Conservation (phyloP, 2,888 invertebrate species). For the Drosophila basisetae region DNA sequence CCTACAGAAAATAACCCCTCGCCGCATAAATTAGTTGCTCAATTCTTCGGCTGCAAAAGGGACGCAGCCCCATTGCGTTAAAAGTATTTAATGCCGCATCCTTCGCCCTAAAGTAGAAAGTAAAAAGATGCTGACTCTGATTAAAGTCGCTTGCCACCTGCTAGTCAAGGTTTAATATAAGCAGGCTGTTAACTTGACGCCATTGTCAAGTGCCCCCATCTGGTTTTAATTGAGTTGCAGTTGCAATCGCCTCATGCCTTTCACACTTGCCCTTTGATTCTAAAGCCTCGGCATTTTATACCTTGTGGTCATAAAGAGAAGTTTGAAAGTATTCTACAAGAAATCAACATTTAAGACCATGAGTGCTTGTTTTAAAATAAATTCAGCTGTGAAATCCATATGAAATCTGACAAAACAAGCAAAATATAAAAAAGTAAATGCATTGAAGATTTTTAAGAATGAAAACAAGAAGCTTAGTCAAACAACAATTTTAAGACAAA, state of each 20-base stretch:
- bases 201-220: background rate
- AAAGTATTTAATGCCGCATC: slow-evolving; percentile 31
- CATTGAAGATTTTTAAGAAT: no score
- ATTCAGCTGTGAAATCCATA: background rate
- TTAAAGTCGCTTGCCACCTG: slow-evolving; percentile 20
- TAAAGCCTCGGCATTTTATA: slow-evolving; percentile 20
- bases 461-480: background rate
- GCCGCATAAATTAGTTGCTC: slow-evolving; percentile 58
- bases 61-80: slow-evolving; percentile 11
- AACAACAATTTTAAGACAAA: background rate
- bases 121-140: background rate
- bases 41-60: slow-evolving; percentile 9
- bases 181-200: background rate
- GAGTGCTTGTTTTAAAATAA: background rate
- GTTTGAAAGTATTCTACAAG: background rate
- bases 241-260: slow-evolving; percentile 13
- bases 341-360: background rate
- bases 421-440: background rate
- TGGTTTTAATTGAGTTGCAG: slow-evolving; percentile 33
- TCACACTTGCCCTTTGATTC: slow-evolving; percentile 44
- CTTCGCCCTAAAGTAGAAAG: background rate
- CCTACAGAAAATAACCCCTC: slow-evolving; percentile 19
- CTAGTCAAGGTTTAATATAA: background rate
- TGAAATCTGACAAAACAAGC: background rate
- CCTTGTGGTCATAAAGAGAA: background rate